Conservation (phyloP, 2,888 invertebrate species). For the Lasiommata megera region DNA sequence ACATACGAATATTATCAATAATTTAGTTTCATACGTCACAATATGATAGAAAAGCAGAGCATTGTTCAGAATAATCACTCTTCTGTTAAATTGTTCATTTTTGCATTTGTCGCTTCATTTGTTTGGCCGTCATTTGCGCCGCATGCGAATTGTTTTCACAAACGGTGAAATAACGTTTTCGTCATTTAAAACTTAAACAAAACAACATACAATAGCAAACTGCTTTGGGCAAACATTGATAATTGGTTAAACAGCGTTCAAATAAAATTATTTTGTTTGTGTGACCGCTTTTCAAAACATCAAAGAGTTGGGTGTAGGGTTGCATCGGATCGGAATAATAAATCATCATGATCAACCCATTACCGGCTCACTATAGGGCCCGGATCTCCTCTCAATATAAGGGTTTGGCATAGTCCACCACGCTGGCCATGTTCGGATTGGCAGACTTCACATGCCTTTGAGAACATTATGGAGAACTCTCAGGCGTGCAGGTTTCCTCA, state of each 20-base stretch:
- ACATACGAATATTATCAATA: too few species aligned
- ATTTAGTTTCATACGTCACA: too few species aligned
- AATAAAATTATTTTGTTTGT: conserved; percentile 23
- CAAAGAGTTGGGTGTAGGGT: conserved; percentile 9
- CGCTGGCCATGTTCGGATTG: too few species aligned
- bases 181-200: conserved; percentile 8
- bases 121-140: background rate
- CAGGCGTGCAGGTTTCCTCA: too few species aligned
- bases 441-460: too few species aligned
- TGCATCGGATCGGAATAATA: background rate
- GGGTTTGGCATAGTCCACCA: too few species aligned
- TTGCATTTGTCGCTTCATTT: background rate
- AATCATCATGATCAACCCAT: too few species aligned
- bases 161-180: background rate
- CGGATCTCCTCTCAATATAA: too few species aligned
- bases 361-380: too few species aligned
- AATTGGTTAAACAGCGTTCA: conserved; percentile 21
- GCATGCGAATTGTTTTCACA: background rate
- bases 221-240: conserved; percentile 3
- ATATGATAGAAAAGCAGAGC: too few species aligned
- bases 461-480: too few species aligned
- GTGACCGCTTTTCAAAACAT: conserved; percentile 19
- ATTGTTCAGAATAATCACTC: background rate
- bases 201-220: conserved; percentile 13
- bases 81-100: background rate